These are phyloP conservation scores for Chaetodon trifascialis DNA, from an alignment of 2,113 vertebrate species.

Conservation along the genomic window DNA sequence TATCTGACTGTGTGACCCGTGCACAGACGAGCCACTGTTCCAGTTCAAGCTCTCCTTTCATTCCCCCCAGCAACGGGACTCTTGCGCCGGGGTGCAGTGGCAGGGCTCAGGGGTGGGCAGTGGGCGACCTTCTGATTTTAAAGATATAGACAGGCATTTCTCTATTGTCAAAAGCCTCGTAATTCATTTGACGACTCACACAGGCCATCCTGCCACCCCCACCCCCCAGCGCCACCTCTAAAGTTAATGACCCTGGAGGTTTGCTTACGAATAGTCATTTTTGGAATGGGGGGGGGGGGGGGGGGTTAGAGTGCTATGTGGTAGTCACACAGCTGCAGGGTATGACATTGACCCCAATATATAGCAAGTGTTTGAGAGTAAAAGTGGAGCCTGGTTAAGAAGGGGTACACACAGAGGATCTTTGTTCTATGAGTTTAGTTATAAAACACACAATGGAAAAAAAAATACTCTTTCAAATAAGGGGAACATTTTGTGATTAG, in stretches of 20 bases:
- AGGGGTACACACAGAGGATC: constrained; percentile 28
- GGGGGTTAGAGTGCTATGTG: constrained; percentile 38
- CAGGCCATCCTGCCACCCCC: constrained; percentile 55
- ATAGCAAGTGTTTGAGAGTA: constrained; percentile 59
- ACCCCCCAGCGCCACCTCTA: constrained; percentile 40
- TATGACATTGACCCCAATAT: constrained; percentile 68
- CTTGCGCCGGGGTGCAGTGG: constrained; percentile 60
- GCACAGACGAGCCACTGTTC: constrained; percentile 84
- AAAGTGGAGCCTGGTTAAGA: constrained; percentile 73
- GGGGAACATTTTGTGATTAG: neutral
- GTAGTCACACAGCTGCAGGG: constrained; percentile 72
- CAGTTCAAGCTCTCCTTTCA: constrained; percentile 82
- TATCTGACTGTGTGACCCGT: constrained; percentile 49
- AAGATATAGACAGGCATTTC: constrained; percentile 84
- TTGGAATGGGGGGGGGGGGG: constrained; percentile 52
- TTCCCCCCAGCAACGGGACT: constrained; percentile 68
- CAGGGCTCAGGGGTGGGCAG: constrained; percentile 69
- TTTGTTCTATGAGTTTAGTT: constrained; percentile 61
- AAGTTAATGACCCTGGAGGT: constrained; percentile 72
- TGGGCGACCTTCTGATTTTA: constrained; percentile 82
- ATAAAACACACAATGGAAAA: constrained; percentile 1
- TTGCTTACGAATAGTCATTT: constrained; percentile 72
- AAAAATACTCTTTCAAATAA: constrained; percentile 12
- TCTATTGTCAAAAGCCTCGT: constrained; percentile 70
- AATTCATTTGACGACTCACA: constrained; percentile 65